These are phyloP conservation scores for Cerastoderma edule DNA, from an alignment of 2,888 invertebrate genomes.

Conservation along the genomic window DNA sequence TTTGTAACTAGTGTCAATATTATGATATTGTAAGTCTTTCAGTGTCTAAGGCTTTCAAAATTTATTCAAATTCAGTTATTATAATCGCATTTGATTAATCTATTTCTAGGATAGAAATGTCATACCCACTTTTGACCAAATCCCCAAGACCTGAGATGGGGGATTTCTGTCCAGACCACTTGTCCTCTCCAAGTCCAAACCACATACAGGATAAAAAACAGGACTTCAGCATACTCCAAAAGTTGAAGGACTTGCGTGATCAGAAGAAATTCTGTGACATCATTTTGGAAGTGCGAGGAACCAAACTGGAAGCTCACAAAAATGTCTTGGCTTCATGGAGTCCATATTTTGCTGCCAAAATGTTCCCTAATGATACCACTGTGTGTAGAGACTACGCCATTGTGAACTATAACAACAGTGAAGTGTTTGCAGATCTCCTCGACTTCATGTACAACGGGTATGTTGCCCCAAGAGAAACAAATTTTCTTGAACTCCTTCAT, in stretches of 20 bases:
- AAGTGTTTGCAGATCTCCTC: conserved; percentile 86
- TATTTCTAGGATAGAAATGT: conserved; percentile 25
- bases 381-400: conserved; percentile 62
- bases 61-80: background rate
- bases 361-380: conserved; percentile 52
- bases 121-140: conserved; percentile 46
- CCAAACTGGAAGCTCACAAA: conserved; percentile 87
- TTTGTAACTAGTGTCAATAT: background rate
- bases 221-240: conserved; percentile 65
- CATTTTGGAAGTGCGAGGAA: conserved; percentile 86
- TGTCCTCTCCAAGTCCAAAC: conserved; percentile 7
- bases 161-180: conserved; percentile 6
- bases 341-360: conserved; percentile 86
- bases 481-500: conserved; percentile 87
- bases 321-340: conserved; percentile 88
- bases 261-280: conserved; percentile 87
- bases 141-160: conserved; percentile 10
- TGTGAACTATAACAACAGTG: conserved; percentile 84
- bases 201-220: conserved; percentile 48
- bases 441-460: conserved; percentile 89
- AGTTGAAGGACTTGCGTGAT: conserved; percentile 82
- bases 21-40: background rate
- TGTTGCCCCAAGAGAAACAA: conserved; percentile 86
- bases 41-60: background rate
- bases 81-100: no score